These are phyloP conservation scores for Propithecus deckenii DNA, from an alignment of 2,797 vertebrate species.

Conservation along the genomic window DNA sequence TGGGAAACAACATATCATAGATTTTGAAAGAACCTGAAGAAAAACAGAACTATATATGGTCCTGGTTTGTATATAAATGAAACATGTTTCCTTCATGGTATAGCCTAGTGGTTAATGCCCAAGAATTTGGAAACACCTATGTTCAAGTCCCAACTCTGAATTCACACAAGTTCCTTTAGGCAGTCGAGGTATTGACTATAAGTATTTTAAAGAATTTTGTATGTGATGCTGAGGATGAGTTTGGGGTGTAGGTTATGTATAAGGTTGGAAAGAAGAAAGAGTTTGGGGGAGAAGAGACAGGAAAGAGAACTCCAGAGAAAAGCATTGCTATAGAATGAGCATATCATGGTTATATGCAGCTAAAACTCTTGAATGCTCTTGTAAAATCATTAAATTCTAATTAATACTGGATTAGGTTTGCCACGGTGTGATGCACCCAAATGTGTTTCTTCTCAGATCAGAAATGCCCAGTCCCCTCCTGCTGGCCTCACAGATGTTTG, in stretches of 20 bases:
- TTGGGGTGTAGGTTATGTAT: neutral
- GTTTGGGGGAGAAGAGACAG: neutral
- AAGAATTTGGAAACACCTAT: neutral
- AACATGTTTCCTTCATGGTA: neutral
- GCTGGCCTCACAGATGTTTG: constrained; percentile 81
- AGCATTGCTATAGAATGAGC: constrained; percentile 63
- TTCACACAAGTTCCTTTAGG: neutral
- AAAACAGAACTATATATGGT: neutral
- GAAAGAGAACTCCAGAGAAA: constrained; percentile 69
- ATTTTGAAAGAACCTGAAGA: neutral
- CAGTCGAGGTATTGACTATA: neutral
- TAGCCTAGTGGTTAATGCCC: neutral
- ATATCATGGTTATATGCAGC: constrained; percentile 66
- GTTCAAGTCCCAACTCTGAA: constrained; percentile 12
- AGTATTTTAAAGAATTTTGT: neutral
- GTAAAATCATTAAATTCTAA: constrained; percentile 86
- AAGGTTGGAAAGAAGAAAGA: neutral
- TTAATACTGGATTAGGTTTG: constrained; percentile 83
- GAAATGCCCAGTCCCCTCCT: constrained; percentile 66
- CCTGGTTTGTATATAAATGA: neutral
- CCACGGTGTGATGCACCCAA: constrained; percentile 76
- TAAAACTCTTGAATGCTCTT: constrained; percentile 75
- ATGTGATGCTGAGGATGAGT: neutral
- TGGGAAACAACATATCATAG: neutral
- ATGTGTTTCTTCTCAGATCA: constrained; percentile 74